Evolutionary conservation across 2,888 invertebrate genomes (phyloP).

Genomic region (Machimus rusticus): DNA sequence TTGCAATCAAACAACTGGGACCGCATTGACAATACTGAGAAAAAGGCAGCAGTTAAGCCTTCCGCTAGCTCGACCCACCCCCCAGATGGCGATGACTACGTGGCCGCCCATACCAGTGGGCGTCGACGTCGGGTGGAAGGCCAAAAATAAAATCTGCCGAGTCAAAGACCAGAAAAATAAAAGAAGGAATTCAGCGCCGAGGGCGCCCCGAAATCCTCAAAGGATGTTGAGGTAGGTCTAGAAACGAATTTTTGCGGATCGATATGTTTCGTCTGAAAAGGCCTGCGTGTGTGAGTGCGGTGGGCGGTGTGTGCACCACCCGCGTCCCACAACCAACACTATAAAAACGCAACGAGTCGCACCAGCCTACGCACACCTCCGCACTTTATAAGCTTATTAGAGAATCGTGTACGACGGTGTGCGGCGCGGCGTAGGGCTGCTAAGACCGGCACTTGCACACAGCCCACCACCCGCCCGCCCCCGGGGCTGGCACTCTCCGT

Average conservation of each 20-base stretch:
- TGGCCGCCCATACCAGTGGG: neutral
- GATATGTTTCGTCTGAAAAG: slow-evolving; percentile 48
- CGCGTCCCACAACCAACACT: neutral
- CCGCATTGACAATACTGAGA: slow-evolving; percentile 18
- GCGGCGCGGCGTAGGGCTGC: neutral
- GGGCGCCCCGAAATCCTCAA: slow-evolving; percentile 34
- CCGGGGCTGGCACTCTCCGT: neutral
- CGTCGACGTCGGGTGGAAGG: slow-evolving; percentile 1
- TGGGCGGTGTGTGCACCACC: neutral
- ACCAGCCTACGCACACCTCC: slow-evolving; percentile 18
- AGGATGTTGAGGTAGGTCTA: slow-evolving; percentile 48
- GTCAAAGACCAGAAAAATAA: slow-evolving; percentile 35
- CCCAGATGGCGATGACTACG: neutral
- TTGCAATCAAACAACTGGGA: slow-evolving; percentile 13
- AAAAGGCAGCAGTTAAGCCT: neutral
- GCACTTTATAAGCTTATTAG: slow-evolving; percentile 31
- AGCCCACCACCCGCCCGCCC: neutral
- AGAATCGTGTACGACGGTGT: slow-evolving; percentile 5
- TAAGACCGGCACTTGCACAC: neutral
- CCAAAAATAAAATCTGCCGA: slow-evolving; percentile 36
- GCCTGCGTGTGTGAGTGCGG: slow-evolving; percentile 31
- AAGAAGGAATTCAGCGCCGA: neutral
- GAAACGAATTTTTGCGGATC: slow-evolving; percentile 45
- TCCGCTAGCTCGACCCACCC: neutral
- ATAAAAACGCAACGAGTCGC: neutral